These are phyloP conservation scores for Rhabdophis nuchalis DNA, from an alignment of 2,797 vertebrate species.

Conservation along the genomic window DNA sequence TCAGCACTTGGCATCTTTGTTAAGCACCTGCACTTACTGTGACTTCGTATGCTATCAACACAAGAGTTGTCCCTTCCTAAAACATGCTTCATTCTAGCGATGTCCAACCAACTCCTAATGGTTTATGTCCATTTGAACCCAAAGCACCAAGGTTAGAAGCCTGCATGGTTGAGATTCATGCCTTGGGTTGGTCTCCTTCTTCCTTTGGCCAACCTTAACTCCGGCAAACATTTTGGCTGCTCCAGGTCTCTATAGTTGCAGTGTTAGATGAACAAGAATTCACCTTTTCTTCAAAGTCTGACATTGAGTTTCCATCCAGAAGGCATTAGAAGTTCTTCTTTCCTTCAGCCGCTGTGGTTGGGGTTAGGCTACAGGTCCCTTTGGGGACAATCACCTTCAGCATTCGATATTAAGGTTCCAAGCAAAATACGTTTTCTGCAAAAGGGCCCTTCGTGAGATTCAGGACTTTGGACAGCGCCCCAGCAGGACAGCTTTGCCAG, in stretches of 20 bases:
- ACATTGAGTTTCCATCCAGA: not conserved
- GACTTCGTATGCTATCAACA: not conserved
- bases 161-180: not conserved
- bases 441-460: not conserved
- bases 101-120: too few species aligned
- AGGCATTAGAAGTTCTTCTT: not conserved
- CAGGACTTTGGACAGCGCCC: not conserved
- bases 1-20: not conserved
- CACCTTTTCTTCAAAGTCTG: not conserved
- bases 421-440: accelerated
- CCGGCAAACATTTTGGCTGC: not conserved
- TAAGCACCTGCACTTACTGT: not conserved
- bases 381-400: not conserved
- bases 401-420: not conserved
- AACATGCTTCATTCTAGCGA: not conserved
- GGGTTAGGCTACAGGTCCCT: not conserved
- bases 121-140: not conserved
- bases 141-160: not conserved
- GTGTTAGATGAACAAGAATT: not conserved
- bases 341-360: not conserved
- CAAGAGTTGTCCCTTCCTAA: not conserved
- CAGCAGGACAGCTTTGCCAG: not conserved
- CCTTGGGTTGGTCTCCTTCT: not conserved
- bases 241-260: not conserved
- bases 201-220: not conserved